Percentiles rank a stretch among this genome's conserved stretches.
These are phyloP conservation scores for Pelagia noctiluca DNA, from an alignment of 30 jellyfish, hydroid and myxozoan genomes.

Conservation along the genomic window DNA sequence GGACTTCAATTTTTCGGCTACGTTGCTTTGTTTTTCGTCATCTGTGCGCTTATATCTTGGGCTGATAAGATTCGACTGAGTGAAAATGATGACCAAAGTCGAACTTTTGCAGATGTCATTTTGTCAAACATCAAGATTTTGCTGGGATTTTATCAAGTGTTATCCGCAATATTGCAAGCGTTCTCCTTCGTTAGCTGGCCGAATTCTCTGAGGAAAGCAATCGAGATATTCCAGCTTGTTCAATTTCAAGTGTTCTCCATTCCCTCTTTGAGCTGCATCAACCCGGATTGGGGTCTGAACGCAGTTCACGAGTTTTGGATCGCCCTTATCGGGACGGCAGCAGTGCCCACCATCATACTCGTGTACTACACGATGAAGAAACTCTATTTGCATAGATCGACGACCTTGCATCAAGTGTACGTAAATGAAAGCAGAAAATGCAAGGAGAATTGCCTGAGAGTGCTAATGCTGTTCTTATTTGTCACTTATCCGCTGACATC, in stretches of 20 bases:
- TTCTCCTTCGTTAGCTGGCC: slow-evolving; percentile 62
- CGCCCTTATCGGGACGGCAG: slow-evolving; percentile 29
- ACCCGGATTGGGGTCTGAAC: slow-evolving; percentile 37
- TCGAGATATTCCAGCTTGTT: slow-evolving; percentile 4
- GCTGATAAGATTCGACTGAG: slow-evolving; percentile 4
- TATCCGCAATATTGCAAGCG: slow-evolving; percentile 15
- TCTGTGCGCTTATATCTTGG: slow-evolving; percentile 50
- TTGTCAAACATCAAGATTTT: slow-evolving; percentile 55
- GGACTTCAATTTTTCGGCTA: slow-evolving; percentile 19
- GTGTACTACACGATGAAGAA: slow-evolving; percentile 14
- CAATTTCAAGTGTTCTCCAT: slow-evolving; percentile 43
- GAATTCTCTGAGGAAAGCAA: neutral
- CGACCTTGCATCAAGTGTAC: too few relatives aligned
- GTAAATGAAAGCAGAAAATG: neutral
- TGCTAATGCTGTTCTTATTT: neutral
- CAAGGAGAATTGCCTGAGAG: neutral
- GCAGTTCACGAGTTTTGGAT: slow-evolving; percentile 43
- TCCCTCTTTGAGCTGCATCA: slow-evolving; percentile 59
- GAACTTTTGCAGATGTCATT: slow-evolving; percentile 62
- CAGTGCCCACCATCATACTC: slow-evolving; percentile 32
- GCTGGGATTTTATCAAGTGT: slow-evolving; percentile 57
- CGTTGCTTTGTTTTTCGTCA: slow-evolving; percentile 9
- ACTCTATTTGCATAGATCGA: neutral
- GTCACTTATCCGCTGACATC: slow-evolving; percentile 48
- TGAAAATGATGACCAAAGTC: neutral